Evolutionary conservation across 2,113 vertebrate species (phyloP).

Genomic region (Copsychus sechellarum): DNA sequence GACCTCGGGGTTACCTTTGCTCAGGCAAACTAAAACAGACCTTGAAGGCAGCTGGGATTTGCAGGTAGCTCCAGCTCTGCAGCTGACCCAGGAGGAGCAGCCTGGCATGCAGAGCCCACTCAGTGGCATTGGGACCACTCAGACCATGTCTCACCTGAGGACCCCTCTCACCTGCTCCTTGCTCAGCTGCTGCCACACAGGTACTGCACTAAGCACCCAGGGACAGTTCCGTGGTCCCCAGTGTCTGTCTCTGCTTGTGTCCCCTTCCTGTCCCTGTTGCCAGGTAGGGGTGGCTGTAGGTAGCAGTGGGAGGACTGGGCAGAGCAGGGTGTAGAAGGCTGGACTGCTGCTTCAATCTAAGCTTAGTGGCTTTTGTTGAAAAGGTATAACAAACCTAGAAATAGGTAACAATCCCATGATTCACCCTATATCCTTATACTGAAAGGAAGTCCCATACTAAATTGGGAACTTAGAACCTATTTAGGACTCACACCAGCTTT

Average conservation of each 20-base stretch:
- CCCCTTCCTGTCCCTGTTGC: not conserved
- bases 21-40: not conserved
- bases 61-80: not conserved
- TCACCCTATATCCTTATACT: not conserved
- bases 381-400: not conserved
- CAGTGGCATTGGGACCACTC: not conserved
- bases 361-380: not conserved
- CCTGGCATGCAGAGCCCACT: rapidly evolving
- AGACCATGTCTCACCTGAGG: not conserved
- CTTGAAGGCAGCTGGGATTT: not conserved
- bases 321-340: not conserved
- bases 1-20: not conserved
- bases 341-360: not conserved
- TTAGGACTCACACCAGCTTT: not conserved
- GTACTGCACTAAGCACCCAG: not conserved
- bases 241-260: not conserved
- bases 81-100: rapidly evolving
- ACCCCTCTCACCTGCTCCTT: rapidly evolving
- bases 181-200: not conserved
- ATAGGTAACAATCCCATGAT: not conserved
- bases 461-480: not conserved
- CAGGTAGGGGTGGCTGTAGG: not conserved
- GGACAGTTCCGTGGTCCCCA: not conserved
- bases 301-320: rapidly evolving
- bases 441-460: not conserved